These are phyloP conservation scores for Philypnodon macrostomus DNA, from an alignment of 2,797 vertebrate species.

Conservation along the genomic window DNA sequence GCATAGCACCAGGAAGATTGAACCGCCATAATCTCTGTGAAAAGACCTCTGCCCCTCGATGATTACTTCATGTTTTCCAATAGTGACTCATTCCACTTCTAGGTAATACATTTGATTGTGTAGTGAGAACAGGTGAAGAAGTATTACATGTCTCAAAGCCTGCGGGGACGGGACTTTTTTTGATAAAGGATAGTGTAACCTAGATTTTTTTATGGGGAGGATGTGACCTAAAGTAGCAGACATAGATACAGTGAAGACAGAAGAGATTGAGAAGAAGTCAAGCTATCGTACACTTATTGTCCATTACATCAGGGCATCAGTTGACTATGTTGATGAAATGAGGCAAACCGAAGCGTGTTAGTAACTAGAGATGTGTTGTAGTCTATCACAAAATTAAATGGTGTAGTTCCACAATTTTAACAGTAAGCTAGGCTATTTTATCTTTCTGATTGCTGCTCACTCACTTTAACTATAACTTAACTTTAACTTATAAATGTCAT, in stretches of 20 bases:
- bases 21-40: constrained; percentile 30
- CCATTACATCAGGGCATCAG: too few relatives aligned
- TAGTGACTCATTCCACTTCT: constrained; percentile 24
- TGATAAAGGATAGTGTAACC: constrained; percentile 11
- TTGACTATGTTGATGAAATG: too few relatives aligned
- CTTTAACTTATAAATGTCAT: too few relatives aligned
- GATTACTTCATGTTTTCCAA: constrained; percentile 29
- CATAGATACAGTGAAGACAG: too few relatives aligned
- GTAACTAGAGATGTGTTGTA: too few relatives aligned
- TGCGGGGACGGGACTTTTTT: background rate
- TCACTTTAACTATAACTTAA: too few relatives aligned
- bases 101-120: constrained; percentile 19
- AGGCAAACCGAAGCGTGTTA: too few relatives aligned
- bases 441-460: too few relatives aligned
- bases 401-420: too few relatives aligned
- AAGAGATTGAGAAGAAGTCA: background rate
- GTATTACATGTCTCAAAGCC: constrained; percentile 14
- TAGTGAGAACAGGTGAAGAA: constrained; percentile 30
- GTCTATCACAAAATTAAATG: too few relatives aligned
- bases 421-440: too few relatives aligned
- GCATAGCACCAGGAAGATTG: constrained; percentile 19
- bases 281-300: too few relatives aligned
- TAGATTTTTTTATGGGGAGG: background rate
- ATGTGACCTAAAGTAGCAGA: background rate
- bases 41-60: constrained; percentile 19